phyloP scores from a whole-genome alignment of 2,888 invertebrate genomes.

The Troides helena region DNA sequence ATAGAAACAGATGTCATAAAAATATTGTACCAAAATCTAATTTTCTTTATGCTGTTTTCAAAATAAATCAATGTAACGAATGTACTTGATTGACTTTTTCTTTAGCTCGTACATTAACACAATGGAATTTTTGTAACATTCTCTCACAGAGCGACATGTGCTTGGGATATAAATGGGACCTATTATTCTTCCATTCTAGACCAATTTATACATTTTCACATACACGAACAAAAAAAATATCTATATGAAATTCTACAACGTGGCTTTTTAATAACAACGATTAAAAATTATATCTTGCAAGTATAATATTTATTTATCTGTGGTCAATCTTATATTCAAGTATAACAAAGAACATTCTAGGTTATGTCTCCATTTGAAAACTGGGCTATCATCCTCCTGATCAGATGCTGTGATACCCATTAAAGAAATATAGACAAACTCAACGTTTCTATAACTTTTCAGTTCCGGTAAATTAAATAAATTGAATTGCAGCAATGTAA shows the following conservation, averaged over 20 bases:
- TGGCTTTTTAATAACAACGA: neutral
- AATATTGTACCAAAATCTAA: too few relatives aligned
- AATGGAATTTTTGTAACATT: slow-evolving; percentile 64
- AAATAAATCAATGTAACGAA: slow-evolving; percentile 74
- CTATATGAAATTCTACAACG: neutral
- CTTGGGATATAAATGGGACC: slow-evolving; percentile 4
- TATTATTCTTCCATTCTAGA: slow-evolving; percentile 5
- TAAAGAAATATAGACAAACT: neutral
- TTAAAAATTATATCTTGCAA: neutral
- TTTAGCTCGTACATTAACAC: slow-evolving; percentile 75
- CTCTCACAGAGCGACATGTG: slow-evolving; percentile 36
- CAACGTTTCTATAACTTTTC: neutral
- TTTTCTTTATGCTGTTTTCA: neutral
- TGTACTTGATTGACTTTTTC: slow-evolving; percentile 76
- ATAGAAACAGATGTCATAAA: too few relatives aligned
- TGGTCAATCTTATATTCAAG: neutral
- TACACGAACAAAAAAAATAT: neutral
- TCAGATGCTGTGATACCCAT: neutral
- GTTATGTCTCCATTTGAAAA: too few relatives aligned
- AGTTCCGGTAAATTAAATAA: slow-evolving; percentile 2
- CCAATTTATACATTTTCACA: neutral
- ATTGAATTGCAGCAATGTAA: slow-evolving; percentile 13
- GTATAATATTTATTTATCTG: neutral
- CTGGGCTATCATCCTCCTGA: too few relatives aligned
- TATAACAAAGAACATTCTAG: neutral